Conservation (phyloP, 23 tunicate species). For the Clavelina lepadiformis region DNA sequence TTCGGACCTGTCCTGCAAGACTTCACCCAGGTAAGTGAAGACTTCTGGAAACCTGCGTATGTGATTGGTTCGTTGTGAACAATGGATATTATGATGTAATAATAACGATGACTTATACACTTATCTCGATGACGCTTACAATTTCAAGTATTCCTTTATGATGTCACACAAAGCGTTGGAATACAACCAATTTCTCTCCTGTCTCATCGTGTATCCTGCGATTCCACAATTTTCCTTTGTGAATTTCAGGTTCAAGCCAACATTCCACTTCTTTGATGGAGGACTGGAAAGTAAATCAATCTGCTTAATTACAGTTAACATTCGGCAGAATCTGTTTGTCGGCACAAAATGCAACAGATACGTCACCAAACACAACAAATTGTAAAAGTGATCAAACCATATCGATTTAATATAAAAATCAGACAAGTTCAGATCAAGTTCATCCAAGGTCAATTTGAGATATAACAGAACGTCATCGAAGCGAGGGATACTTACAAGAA, state of each 20-base stretch:
- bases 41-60: constrained; percentile 75
- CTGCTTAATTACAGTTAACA: not conserved
- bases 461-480: too few species aligned
- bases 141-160: constrained; percentile 35
- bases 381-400: too few species aligned
- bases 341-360: too few species aligned
- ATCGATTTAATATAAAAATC: too few species aligned
- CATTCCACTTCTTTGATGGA: constrained; percentile 58
- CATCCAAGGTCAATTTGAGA: too few species aligned
- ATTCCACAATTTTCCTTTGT: constrained; percentile 66
- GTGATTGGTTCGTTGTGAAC: too few species aligned
- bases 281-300: constrained; percentile 33
- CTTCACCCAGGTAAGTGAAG: constrained; percentile 35
- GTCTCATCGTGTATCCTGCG: constrained; percentile 65
- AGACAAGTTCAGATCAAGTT: too few species aligned
- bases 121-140: constrained; percentile 14
- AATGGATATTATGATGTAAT: not conserved
- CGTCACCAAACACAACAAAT: too few species aligned
- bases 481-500: constrained; percentile 30
- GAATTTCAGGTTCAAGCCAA: constrained; percentile 74
- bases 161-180: constrained; percentile 46
- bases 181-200: constrained; percentile 67
- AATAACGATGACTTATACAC: not conserved
- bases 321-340: too few species aligned
- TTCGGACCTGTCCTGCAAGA: constrained; percentile 25